Percentiles rank a stretch among this genome's conserved stretches.
Conservation (phyloP, 2,888 invertebrate species). For the Euplagia quadripunctaria region DNA sequence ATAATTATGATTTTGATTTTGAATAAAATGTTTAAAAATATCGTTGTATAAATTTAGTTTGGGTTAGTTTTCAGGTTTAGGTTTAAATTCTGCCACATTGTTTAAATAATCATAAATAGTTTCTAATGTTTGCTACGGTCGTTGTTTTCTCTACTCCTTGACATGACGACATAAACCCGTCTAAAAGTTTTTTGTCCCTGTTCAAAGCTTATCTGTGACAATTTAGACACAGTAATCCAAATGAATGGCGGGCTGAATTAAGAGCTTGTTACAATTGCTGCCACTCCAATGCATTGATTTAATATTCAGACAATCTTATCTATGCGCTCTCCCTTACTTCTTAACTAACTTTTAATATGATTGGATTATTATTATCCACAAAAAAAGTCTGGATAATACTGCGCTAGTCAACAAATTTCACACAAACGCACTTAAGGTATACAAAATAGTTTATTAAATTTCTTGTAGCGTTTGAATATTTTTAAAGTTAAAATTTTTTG, state of each 20-base stretch:
- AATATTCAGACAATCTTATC: too few species aligned
- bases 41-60: background rate
- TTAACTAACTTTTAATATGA: background rate
- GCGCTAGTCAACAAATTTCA: too few species aligned
- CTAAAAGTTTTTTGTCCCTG: background rate
- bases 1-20: too few species aligned
- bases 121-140: background rate
- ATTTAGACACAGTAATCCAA: conserved; percentile 13
- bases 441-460: too few species aligned
- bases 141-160: background rate
- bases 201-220: conserved; percentile 12
- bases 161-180: background rate
- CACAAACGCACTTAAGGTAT: too few species aligned
- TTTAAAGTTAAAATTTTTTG: too few species aligned
- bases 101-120: background rate
- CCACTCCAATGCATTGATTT: too few species aligned
- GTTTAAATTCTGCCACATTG: background rate
- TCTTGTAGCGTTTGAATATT: too few species aligned
- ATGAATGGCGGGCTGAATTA: background rate
- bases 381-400: too few species aligned
- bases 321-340: background rate
- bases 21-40: background rate
- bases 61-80: background rate
- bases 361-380: too few species aligned
- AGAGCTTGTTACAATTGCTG: background rate